These are phyloP conservation scores for Clusia tigrina DNA, from an alignment of 2,888 invertebrate genomes.

Conservation along the genomic window DNA sequence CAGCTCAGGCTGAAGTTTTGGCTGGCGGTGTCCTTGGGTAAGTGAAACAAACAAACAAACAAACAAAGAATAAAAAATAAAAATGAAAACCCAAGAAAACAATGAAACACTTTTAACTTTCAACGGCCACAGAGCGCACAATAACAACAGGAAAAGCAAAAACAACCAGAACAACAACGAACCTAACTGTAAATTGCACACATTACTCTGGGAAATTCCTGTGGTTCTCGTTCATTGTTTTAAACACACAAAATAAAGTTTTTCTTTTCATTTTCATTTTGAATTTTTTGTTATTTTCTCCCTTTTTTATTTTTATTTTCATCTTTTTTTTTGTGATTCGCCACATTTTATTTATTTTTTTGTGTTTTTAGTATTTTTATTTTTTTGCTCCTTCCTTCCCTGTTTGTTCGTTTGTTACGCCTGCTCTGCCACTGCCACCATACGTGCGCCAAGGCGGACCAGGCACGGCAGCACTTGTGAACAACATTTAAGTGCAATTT, in stretches of 20 bases:
- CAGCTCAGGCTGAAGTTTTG: slow-evolving; percentile 91
- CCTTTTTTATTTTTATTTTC: slow-evolving; percentile 47
- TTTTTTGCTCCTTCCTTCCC: slow-evolving; percentile 22
- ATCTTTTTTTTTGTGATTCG: slow-evolving; percentile 36
- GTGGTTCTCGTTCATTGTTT: slow-evolving; percentile 20
- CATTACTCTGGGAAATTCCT: slow-evolving; percentile 19
- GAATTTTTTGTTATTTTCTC: slow-evolving; percentile 34
- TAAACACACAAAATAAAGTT: slow-evolving; percentile 42
- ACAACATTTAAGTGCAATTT: slow-evolving; percentile 51
- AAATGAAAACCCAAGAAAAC: slow-evolving; percentile 11
- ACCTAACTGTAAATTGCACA: slow-evolving; percentile 6
- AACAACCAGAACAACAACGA: neutral
- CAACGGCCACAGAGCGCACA: too few species aligned
- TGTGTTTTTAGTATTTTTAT: slow-evolving; percentile 3
- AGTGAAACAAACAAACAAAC: slow-evolving; percentile 52
- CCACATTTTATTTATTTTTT: slow-evolving; percentile 24
- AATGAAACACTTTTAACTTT: neutral
- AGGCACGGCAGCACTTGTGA: slow-evolving; percentile 35
- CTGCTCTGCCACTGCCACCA: slow-evolving; percentile 18
- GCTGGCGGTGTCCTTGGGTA: slow-evolving; percentile 93
- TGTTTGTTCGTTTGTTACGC: too few species aligned
- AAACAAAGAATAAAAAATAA: too few species aligned
- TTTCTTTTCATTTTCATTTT: slow-evolving; percentile 46
- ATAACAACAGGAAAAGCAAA: slow-evolving; percentile 2
- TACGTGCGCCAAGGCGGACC: slow-evolving; percentile 35